Evolutionary conservation across 2,888 invertebrate genomes (phyloP), one percentile per base, ranked within the genome.

Genomic region (Nymphalis urticae): DNA sequence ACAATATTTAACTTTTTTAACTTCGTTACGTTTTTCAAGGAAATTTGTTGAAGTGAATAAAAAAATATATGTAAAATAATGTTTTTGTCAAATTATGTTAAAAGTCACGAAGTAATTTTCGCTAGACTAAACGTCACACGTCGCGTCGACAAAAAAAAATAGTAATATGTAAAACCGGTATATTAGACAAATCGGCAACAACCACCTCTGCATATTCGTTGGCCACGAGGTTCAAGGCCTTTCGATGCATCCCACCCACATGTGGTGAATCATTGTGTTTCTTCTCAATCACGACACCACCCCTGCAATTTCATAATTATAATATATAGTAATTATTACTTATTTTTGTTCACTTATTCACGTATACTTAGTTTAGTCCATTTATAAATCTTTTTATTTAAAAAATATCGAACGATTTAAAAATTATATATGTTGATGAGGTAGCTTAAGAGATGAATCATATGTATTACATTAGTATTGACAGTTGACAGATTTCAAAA

Each of bases 221-320:
- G 80, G 79, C 74, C 75, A 76, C 76, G 78, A 63, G 85, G 90
- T 89, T 90, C 88, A 90, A 86, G 87, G 86, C 77, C 82, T 78
- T 83, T 81, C 80, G 83, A 82, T 89, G 90, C 91, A 90, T 87
- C 85, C 78, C 84, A 77, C 91, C 91, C 82, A 91, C 91, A 73
- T 78, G 32, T 62, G 68, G 73, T 90, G 89, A 91, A 79, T 91
- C 90, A 89, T 80, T 77, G 79, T 78, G 83, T 84, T 76, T 78
- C 79, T 81, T 82, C 81, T 81, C 84, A 86, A 84, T 82, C 81
- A 83, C 79, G 75, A 72, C 76, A 75, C 84, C 84, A 82, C 86
- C 27, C 6, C 27, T 32, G 27, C 27, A 27, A 86, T 42, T 42
- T 10, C 42, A 42, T 84, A 86, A 82, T 60, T 70, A 70, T 70